Conservation (phyloP, 2,888 invertebrate genomes). For the Polyploca ridens region DNA sequence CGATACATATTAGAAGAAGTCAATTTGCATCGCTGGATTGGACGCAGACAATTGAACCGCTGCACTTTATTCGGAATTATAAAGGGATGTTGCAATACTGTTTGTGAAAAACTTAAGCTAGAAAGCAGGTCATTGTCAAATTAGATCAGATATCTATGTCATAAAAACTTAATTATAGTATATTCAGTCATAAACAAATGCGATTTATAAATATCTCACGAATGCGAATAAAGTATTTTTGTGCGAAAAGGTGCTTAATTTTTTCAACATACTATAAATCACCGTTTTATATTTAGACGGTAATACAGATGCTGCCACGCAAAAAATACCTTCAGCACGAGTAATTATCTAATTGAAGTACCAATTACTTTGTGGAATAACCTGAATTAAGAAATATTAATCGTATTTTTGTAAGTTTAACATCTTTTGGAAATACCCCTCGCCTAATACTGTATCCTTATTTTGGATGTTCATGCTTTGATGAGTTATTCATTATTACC, state of each 20-base stretch:
- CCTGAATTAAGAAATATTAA: background rate
- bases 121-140: slow-evolving; percentile 72
- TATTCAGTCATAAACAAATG: background rate
- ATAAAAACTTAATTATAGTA: background rate
- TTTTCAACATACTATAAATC: slow-evolving; percentile 4
- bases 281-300: background rate
- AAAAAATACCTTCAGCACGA: background rate
- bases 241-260: background rate
- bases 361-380: background rate
- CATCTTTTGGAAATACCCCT: background rate
- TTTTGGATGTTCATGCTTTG: background rate
- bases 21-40: slow-evolving; percentile 18
- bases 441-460: background rate
- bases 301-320: background rate
- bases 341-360: slow-evolving; percentile 6
- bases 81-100: slow-evolving; percentile 42
- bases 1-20: slow-evolving; percentile 5
- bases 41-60: slow-evolving; percentile 17
- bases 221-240: slow-evolving; percentile 10
- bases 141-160: background rate
- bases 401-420: background rate
- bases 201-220: slow-evolving; percentile 4
- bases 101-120: slow-evolving; percentile 51
- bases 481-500: background rate
- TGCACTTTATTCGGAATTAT: slow-evolving; percentile 25